phyloP scores from a whole-genome alignment of 2,797 vertebrate genomes.

The Ataeniobius toweri region DNA sequence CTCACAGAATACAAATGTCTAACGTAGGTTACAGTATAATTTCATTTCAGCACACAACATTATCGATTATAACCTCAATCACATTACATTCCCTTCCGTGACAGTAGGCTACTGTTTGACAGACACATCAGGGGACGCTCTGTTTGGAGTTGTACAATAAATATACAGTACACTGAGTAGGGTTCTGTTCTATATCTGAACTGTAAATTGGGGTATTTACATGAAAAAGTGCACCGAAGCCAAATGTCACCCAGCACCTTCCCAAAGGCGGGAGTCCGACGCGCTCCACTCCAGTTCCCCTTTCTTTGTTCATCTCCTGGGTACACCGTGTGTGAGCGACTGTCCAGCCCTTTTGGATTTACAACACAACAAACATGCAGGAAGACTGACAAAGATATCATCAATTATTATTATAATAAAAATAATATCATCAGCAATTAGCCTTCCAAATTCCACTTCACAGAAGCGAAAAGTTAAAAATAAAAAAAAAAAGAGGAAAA shows the following conservation, averaged over 20 bases:
- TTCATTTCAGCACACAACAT: slow-evolving; percentile 63
- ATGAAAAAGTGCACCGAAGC: slow-evolving; percentile 67
- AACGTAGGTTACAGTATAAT: slow-evolving; percentile 65
- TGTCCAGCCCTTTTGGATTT: slow-evolving; percentile 97
- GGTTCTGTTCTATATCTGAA: slow-evolving; percentile 51
- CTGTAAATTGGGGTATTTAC: slow-evolving; percentile 66
- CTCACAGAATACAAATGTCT: slow-evolving; percentile 65
- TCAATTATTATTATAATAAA: slow-evolving; percentile 86
- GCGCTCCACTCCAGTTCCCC: slow-evolving; percentile 7
- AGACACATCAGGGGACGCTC: slow-evolving; percentile 48
- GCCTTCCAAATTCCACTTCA: slow-evolving; percentile 93
- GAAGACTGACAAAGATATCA: slow-evolving; percentile 75
- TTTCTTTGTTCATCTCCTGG: slow-evolving; percentile 47
- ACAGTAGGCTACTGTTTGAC: slow-evolving; percentile 66
- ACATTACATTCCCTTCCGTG: slow-evolving; percentile 67
- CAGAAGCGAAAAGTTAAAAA: slow-evolving; percentile 94
- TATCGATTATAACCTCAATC: slow-evolving; percentile 52
- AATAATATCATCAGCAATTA: slow-evolving; percentile 79
- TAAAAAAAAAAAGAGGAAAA: slow-evolving; percentile 66
- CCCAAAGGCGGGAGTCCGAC: slow-evolving; percentile 39
- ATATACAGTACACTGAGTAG: slow-evolving; percentile 77
- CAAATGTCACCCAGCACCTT: slow-evolving; percentile 56
- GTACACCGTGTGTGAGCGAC: slow-evolving; percentile 82
- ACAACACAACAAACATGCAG: slow-evolving; percentile 69
- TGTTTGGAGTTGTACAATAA: slow-evolving; percentile 74